Conservation (phyloP, 2,113 vertebrate species). For the Campylorhamphus procurvoides region DNA sequence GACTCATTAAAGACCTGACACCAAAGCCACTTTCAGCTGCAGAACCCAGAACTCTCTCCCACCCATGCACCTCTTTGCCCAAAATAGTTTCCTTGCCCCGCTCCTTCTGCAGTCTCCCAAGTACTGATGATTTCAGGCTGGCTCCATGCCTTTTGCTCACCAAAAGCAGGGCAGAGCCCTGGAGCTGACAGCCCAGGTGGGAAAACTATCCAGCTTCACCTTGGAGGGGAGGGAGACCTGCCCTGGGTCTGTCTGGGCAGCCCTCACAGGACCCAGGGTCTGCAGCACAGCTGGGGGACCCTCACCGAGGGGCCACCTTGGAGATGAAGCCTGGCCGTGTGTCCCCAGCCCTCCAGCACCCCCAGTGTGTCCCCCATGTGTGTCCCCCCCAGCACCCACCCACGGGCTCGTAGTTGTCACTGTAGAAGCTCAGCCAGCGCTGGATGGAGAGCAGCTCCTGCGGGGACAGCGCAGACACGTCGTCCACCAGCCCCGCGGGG, state of each 20-base stretch:
- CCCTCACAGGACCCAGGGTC: neutral
- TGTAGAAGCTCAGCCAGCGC: constrained; percentile 89
- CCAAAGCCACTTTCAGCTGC: neutral
- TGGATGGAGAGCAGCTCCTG: constrained; percentile 80
- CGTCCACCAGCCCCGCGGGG: constrained; percentile 81
- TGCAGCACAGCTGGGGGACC: neutral
- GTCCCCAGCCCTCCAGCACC: accelerated
- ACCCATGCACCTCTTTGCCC: neutral
- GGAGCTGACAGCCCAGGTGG: neutral
- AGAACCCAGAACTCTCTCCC: neutral
- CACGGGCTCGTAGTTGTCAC: constrained; percentile 76
- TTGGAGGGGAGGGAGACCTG: neutral
- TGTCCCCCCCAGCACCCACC: constrained; percentile 72
- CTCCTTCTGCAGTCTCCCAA: neutral
- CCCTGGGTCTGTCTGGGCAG: neutral
- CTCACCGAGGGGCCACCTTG: accelerated
- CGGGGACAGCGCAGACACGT: constrained; percentile 80
- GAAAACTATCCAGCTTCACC: accelerated
- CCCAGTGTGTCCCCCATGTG: accelerated
- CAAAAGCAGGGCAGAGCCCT: neutral
- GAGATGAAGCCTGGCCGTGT: accelerated
- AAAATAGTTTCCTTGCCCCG: neutral
- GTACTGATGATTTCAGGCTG: neutral
- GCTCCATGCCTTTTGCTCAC: accelerated
- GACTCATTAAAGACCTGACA: neutral